phyloP scores from a whole-genome alignment of 2,113 vertebrate genomes.

The Marmota monax region DNA sequence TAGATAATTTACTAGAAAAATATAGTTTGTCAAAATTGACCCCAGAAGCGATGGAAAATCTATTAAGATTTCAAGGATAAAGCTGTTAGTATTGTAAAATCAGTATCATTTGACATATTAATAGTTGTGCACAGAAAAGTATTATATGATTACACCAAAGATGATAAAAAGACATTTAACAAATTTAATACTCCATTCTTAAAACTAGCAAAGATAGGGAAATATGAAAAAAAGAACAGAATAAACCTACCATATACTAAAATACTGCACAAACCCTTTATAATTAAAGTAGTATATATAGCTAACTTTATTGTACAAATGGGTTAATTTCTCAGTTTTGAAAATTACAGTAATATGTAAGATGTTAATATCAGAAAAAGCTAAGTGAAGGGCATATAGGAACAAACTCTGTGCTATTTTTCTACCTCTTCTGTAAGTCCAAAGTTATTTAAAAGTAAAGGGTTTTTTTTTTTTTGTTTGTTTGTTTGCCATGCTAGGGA shows the following conservation, averaged over 20 bases:
- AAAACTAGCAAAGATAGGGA: background rate
- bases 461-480: background rate
- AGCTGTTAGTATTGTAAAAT: conserved; percentile 2
- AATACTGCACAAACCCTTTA: background rate
- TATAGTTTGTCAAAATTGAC: background rate
- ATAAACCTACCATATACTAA: background rate
- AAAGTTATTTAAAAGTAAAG: background rate
- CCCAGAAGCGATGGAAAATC: background rate
- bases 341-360: background rate
- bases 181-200: background rate
- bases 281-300: background rate
- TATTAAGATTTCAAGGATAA: conserved; percentile 20
- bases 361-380: background rate
- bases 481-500: too few relatives aligned
- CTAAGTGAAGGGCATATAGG: background rate
- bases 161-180: conserved; percentile 1
- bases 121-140: background rate
- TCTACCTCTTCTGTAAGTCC: conserved; percentile 11
- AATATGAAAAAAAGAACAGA: conserved; percentile 19
- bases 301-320: background rate
- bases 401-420: conserved; percentile 2
- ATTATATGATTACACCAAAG: background rate
- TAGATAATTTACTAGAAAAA: background rate
- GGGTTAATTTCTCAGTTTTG: conserved; percentile 24
- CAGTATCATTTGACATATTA: background rate